phyloP scores from a whole-genome alignment of 2,888 invertebrate genomes.

The Eilema caniola region DNA sequence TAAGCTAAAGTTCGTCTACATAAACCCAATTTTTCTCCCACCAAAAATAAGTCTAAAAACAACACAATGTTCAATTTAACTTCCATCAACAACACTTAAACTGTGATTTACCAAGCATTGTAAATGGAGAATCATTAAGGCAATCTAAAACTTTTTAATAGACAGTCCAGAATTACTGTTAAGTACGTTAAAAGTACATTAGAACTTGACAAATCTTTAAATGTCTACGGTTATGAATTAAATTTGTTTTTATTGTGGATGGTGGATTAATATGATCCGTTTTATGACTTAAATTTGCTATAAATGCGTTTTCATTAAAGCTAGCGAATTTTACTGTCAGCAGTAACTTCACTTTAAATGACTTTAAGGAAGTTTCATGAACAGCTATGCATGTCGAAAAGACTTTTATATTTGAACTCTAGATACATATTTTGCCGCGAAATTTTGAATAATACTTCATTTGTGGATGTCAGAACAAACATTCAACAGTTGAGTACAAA shows the following conservation, averaged over 20 bases:
- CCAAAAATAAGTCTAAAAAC: conserved; percentile 23
- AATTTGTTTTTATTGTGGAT: conserved; percentile 53
- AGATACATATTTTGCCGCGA: neutral
- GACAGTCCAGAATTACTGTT: conserved; percentile 70
- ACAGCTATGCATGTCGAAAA: too few relatives aligned
- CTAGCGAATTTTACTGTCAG: neutral
- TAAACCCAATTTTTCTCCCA: neutral
- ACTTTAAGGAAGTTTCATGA: neutral
- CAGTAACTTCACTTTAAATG: conserved; percentile 1
- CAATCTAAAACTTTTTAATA: conserved; percentile 74
- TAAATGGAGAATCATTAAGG: conserved; percentile 62
- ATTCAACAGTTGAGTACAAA: too few relatives aligned
- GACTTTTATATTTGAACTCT: neutral
- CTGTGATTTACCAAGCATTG: conserved; percentile 54
- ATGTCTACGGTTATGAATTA: conserved; percentile 42
- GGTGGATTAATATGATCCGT: conserved; percentile 9
- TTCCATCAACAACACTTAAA: conserved; percentile 52
- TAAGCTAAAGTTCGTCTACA: neutral
- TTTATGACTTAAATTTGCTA: neutral
- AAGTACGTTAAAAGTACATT: conserved; percentile 75
- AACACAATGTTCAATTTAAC: conserved; percentile 32
- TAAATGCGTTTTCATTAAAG: neutral
- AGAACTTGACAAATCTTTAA: conserved; percentile 67
- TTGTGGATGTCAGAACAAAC: too few relatives aligned
- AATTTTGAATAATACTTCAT: too few relatives aligned